Evolutionary conservation across 2,797 vertebrate species (phyloP).

Genomic region (Echiichthys vipera): DNA sequence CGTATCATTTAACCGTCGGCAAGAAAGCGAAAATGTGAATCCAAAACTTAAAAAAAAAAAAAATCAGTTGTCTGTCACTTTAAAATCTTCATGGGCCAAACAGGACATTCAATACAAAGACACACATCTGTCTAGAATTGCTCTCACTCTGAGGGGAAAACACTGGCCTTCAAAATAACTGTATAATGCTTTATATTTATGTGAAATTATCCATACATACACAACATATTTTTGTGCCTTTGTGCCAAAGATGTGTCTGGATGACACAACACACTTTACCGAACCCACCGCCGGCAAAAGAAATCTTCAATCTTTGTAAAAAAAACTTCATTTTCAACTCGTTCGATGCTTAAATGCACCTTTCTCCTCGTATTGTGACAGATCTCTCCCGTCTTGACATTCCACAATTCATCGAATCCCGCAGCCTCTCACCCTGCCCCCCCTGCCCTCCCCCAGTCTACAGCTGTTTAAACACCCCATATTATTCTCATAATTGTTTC

Average conservation of each 20-base stretch:
- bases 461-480: slow-evolving; percentile 84
- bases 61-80: not conserved
- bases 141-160: not conserved
- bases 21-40: not conserved
- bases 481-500: slow-evolving; percentile 82
- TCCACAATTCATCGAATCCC: slow-evolving; percentile 48
- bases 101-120: not conserved
- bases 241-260: slow-evolving; percentile 4
- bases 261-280: not conserved
- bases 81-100: not conserved
- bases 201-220: not conserved
- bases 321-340: slow-evolving; percentile 13
- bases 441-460: slow-evolving; percentile 53
- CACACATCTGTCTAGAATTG: not conserved
- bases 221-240: not conserved
- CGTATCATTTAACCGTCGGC: not conserved
- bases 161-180: not conserved
- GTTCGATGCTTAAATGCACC: slow-evolving; percentile 9
- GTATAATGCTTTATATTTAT: not conserved
- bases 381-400: slow-evolving; percentile 55
- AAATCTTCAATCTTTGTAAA: not conserved
- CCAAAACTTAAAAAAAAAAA: too few species aligned
- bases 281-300: not conserved
- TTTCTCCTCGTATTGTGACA: slow-evolving; percentile 40
- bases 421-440: slow-evolving; percentile 31